Percentiles rank a stretch among this genome's conserved stretches.
Conservation (phyloP, 2,888 invertebrate genomes). For the Neoitamus cyanurus region DNA sequence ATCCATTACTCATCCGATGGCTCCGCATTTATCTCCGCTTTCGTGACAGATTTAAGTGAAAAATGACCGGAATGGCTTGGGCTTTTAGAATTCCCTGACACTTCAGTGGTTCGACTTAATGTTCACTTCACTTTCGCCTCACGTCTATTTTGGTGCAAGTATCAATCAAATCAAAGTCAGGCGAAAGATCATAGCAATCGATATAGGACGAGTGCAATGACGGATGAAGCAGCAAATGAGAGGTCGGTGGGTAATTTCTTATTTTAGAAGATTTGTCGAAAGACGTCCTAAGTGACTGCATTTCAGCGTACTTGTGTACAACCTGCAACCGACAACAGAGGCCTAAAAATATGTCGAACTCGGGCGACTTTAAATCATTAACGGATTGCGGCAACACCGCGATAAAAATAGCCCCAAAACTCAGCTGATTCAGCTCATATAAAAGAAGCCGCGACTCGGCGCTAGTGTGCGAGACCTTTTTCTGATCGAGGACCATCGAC, state of each 20-base stretch:
- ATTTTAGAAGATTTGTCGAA: neutral
- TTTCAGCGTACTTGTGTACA: neutral
- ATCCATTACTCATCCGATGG: neutral
- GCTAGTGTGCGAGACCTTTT: neutral
- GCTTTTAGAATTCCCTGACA: neutral
- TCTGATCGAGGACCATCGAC: conserved; percentile 14
- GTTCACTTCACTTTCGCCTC: neutral
- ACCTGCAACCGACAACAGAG: neutral
- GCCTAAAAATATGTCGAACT: conserved; percentile 35
- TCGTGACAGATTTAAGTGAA: neutral
- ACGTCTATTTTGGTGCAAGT: neutral
- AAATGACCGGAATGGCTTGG: neutral
- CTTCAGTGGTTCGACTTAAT: neutral
- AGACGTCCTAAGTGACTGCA: neutral
- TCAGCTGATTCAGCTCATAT: conserved; percentile 13
- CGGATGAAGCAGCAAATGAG: conserved; percentile 1
- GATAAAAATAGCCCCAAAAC: conserved; percentile 31
- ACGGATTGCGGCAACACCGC: neutral
- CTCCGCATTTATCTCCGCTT: neutral
- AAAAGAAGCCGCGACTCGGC: neutral
- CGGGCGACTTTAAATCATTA: conserved; percentile 11
- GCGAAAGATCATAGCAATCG: neutral
- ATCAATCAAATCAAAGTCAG: conserved; percentile 8
- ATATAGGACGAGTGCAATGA: neutral
- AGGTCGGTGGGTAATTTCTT: conserved; percentile 2